Evolutionary conservation across 2,797 vertebrate species (phyloP).

Genomic region (Eulemur mongoz): DNA sequence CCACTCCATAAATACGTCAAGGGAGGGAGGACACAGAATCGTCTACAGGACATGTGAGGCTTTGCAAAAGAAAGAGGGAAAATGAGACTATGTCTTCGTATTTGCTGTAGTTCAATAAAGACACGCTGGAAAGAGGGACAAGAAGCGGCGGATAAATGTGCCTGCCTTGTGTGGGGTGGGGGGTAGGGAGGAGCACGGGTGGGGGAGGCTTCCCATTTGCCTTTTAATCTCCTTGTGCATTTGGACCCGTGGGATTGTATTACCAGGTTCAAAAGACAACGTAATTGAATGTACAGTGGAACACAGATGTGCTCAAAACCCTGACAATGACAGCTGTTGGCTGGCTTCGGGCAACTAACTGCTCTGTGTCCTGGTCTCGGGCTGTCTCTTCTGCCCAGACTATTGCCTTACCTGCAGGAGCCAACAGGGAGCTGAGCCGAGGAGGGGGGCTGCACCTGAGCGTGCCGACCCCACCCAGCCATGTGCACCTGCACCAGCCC

Average conservation of each 20-base stretch:
- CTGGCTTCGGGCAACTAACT: background rate
- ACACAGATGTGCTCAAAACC: background rate
- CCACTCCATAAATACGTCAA: background rate
- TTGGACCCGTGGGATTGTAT: background rate
- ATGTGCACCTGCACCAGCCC: background rate
- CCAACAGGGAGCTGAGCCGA: background rate
- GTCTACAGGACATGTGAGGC: background rate
- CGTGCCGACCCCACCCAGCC: background rate
- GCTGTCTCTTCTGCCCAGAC: background rate
- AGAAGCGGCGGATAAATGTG: background rate
- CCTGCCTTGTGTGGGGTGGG: background rate
- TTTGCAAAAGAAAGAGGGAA: background rate
- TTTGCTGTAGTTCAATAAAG: background rate
- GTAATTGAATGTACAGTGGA: background rate
- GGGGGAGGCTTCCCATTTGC: background rate
- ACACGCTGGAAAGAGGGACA: background rate
- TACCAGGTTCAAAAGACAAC: background rate
- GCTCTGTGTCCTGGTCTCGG: background rate
- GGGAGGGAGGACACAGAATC: background rate
- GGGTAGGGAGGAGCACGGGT: background rate
- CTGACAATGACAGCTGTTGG: background rate
- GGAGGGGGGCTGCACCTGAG: background rate
- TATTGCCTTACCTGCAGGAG: background rate
- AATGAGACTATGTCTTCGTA: background rate
- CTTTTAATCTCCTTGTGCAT: slow-evolving; percentile 10